These are phyloP conservation scores for Hypsopygia costalis DNA, from an alignment of 2,888 invertebrate species.

Conservation along the genomic window DNA sequence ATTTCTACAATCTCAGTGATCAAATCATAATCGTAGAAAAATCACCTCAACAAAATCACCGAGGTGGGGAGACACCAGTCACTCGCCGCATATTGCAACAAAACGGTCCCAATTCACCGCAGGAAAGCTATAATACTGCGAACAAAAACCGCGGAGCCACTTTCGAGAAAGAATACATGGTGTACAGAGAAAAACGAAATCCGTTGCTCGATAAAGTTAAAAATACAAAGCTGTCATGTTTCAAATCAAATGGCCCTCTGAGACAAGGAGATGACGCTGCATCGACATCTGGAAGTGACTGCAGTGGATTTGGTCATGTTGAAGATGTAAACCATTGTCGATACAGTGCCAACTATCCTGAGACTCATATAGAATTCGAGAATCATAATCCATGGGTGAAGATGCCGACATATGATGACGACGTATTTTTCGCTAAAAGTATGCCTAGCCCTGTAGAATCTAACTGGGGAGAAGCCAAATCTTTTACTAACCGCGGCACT, in stretches of 20 bases:
- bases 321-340: slow-evolving; percentile 63
- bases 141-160: slow-evolving; percentile 72
- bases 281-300: slow-evolving; percentile 76
- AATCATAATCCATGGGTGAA: slow-evolving; percentile 75
- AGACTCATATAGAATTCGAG: slow-evolving; percentile 67
- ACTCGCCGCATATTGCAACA: slow-evolving; percentile 69
- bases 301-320: slow-evolving; percentile 72
- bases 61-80: slow-evolving; percentile 54
- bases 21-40: slow-evolving; percentile 81
- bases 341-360: slow-evolving; percentile 53
- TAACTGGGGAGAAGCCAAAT: slow-evolving; percentile 63
- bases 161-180: slow-evolving; percentile 80
- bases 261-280: slow-evolving; percentile 71
- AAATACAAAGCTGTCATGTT: slow-evolving; percentile 85
- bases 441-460: slow-evolving; percentile 55
- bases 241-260: slow-evolving; percentile 79
- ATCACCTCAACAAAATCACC: slow-evolving; percentile 71
- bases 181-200: slow-evolving; percentile 83
- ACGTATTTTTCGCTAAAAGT: slow-evolving; percentile 66
- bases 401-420: slow-evolving; percentile 70
- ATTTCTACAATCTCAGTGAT: slow-evolving; percentile 84
- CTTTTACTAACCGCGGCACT: slow-evolving; percentile 60
- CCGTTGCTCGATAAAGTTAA: slow-evolving; percentile 86
- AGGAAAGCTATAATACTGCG: slow-evolving; percentile 72
- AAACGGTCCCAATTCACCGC: slow-evolving; percentile 60